A percentile compares a stretch with the other conserved stretches of the same genome.
These are phyloP conservation scores for Eulemur rufifrons DNA, from an alignment of 2,113 vertebrate genomes.

Conservation along the genomic window DNA sequence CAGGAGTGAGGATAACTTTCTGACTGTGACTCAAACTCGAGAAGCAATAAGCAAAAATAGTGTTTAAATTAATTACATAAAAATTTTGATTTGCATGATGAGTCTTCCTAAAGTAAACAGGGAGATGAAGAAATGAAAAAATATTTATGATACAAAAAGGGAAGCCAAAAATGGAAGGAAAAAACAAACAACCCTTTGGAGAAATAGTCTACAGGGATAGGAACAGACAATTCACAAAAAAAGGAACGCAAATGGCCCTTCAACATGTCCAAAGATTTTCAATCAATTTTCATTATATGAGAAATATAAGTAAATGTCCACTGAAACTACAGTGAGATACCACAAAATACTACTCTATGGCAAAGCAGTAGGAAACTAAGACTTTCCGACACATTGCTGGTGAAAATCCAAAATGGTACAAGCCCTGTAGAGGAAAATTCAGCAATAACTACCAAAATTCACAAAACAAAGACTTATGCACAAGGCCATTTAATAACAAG, in stretches of 20 bases:
- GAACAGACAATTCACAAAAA: neutral
- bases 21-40: too few relatives aligned
- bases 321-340: neutral
- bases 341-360: neutral
- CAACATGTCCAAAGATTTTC: neutral
- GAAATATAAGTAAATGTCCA: neutral
- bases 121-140: neutral
- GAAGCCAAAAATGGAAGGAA: conserved; percentile 2
- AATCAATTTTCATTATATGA: neutral
- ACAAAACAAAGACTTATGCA: neutral
- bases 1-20: too few relatives aligned
- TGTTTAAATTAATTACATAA: neutral
- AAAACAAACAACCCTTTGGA: neutral
- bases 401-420: neutral
- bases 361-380: neutral
- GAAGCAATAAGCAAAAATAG: neutral
- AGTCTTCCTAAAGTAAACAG: neutral
- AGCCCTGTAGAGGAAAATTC: neutral
- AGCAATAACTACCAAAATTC: neutral
- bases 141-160: neutral
- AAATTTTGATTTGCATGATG: neutral
- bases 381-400: neutral
- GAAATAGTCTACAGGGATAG: neutral
- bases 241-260: neutral
- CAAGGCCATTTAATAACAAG: neutral